Base-by-base conservation (phyloP, 2,888 invertebrate species). In the Cephus pygmeus region DNA sequence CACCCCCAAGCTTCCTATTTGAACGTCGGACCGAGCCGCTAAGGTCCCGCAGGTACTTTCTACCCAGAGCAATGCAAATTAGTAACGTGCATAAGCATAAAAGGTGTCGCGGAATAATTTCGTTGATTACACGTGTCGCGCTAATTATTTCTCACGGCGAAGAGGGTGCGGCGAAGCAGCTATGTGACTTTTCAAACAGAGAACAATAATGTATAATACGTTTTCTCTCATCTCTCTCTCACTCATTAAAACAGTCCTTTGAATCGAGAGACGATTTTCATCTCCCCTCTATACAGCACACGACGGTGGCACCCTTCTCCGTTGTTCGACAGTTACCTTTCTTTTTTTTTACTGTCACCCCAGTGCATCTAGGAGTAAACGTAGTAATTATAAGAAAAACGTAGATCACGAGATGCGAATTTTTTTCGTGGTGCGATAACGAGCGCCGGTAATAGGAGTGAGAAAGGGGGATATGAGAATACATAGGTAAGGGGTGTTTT, bases 11-110 rank as follows among this genome's bases (percentile, higher is more conserved):
- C 79, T 79, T 80, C 79, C 77, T 76, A 77, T 73, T 69, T 73
- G 34, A 35, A 12, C 11, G 15, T 71, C 75, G 73, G 78, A 34
- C 79, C 76, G 79, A 76, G 73, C 74, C 75, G 23, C 77, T 81
- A 40, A 40, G 69, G 12, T 35, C 73, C 15, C 56, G 31, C 15
- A n/a, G 30, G n/a, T 40, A 33, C 69, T 34, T 69, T 75, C 80
- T 81, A 82, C 80, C 81, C 81, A 81, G 82, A 79, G 82, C 83
- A 79, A 82, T 82, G 83, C 83, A 82, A 87, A 87, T 86, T 85
- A 86, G 85, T 81, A 69, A 33, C 69, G 69, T 30, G 69, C 69
- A 69, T 69, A 69, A 33, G 15, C 33, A 33, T 69, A 69, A 33
- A 30, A 69, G 69, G 69, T 69, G 69, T 33, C 69, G 31, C 69